Evolutionary conservation across 1,140 invertebrate species (phyloP).

Genomic region (Plectus sambesii): DNA sequence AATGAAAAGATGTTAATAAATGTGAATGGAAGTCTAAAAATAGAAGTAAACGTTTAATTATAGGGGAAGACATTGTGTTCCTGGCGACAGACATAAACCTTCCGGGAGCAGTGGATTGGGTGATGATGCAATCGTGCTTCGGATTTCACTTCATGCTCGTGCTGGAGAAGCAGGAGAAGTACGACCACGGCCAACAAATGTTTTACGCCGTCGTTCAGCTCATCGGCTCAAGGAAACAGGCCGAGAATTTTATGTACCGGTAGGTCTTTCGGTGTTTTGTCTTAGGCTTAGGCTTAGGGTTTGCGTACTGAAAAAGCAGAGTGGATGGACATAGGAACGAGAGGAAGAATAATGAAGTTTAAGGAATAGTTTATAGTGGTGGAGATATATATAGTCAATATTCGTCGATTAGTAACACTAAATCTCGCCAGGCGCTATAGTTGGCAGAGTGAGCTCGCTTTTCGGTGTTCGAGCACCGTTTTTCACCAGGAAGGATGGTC

Average conservation of each 20-base stretch:
- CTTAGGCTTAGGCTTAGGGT: not conserved
- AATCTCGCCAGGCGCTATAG: too few relatives aligned
- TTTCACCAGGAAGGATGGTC: too few relatives aligned
- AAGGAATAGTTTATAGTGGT: too few relatives aligned
- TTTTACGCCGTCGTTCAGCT: conserved; percentile 99
- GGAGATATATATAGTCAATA: too few relatives aligned
- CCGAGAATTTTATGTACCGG: conserved; percentile 96
- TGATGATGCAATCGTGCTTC: conserved; percentile 99
- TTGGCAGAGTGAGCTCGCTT: too few relatives aligned
- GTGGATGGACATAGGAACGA: not conserved
- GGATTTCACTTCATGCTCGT: conserved; percentile 98
- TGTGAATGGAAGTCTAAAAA: not conserved
- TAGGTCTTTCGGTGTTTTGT: conserved; percentile 41
- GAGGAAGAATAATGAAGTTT: too few relatives aligned
- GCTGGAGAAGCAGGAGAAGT: conserved; percentile 93
- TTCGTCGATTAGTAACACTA: too few relatives aligned
- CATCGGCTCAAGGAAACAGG: conserved; percentile 95
- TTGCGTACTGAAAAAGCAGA: conserved; percentile 2
- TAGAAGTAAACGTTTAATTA: conserved; percentile 18
- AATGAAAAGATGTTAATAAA: not conserved
- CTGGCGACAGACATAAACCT: conserved; percentile 98
- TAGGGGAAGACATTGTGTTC: conserved; percentile 94
- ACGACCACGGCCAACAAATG: conserved; percentile 81
- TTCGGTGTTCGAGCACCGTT: too few relatives aligned
- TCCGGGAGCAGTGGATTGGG: conserved; percentile 98